Conservation (phyloP, 53 echinoderm and acorn worm genomes). For the Arbacia lixula region DNA sequence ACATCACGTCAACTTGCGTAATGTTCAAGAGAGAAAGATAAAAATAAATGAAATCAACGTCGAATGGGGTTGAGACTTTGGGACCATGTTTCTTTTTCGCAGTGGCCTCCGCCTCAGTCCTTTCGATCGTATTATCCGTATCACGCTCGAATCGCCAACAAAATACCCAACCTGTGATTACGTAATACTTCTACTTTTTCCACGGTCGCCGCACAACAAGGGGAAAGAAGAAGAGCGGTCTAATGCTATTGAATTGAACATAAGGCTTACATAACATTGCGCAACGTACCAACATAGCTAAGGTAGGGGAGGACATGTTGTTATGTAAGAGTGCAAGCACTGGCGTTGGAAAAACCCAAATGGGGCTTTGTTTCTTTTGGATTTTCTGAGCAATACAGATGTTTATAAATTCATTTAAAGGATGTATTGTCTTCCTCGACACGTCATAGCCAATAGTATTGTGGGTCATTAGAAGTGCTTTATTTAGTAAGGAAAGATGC, state of each 20-base stretch:
- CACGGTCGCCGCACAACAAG: neutral
- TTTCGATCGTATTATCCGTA: slow-evolving; percentile 8
- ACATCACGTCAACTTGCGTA: too few relatives aligned
- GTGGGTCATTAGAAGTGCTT: too few relatives aligned
- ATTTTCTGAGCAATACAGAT: too few relatives aligned
- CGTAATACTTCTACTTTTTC: slow-evolving; percentile 51
- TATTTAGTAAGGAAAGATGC: too few relatives aligned
- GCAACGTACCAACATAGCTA: slow-evolving; percentile 5
- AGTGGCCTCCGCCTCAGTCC: neutral
- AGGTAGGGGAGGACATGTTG: neutral
- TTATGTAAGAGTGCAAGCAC: slow-evolving; percentile 30
- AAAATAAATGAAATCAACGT: too few relatives aligned
- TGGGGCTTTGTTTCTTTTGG: slow-evolving; percentile 18
- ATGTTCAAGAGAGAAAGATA: too few relatives aligned
- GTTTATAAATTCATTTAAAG: too few relatives aligned
- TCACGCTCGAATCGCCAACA: neutral
- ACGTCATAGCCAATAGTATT: too few relatives aligned
- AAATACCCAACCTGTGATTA: slow-evolving; percentile 29
- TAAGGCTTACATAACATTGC: slow-evolving; percentile 47
- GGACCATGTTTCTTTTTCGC: too few relatives aligned
- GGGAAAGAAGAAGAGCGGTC: neutral
- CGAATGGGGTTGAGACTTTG: too few relatives aligned
- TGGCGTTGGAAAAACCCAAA: neutral
- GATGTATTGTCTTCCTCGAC: too few relatives aligned
- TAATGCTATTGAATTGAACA: slow-evolving; percentile 20